Base-by-base conservation (phyloP, 2,888 invertebrate species). In the Congeria kusceri region DNA sequence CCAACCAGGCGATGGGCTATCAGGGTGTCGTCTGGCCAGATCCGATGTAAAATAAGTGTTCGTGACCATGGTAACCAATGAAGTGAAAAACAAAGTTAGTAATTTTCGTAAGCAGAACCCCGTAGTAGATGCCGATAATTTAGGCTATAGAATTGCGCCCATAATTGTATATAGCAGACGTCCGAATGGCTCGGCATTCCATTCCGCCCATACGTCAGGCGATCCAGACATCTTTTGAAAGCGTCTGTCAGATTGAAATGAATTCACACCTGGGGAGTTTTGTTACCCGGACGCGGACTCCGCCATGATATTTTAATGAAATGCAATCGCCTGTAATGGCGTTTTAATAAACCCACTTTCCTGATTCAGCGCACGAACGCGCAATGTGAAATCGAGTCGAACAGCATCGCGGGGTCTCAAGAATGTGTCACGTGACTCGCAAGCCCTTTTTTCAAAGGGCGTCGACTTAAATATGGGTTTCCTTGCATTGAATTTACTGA, bases 191-290 rank as follows among this genome's bases (percentile, higher is more conserved):
- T 53, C 18, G 20, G 44, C 71, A 72, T 72, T 72, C 71, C 71
- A 25, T 39, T 20, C 63, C 71, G 71, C 64, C 64, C 71, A 57
- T 72, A 64, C 63, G 63, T 62, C 57, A 29, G 39, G 71, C 58
- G 64, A 64, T 46, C 44, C 46, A 64, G 47, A 53, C 64, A 49
- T 18, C 44, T 23, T 64, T 63, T 46, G 64, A 64, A 72, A 46
- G 49, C 27, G 32, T 29, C n/a, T 18, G 44, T n/a, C 58, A 25
- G 13, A 18, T 57, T 47, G n/a, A 47, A 44, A 46, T 47, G 47
- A 47, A 58, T 46, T 46, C 71, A 64, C 71, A 72, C 71, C 71
- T 72, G 71, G 71, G 47, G 64, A 29, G 39, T 58, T 65, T 64
- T 64, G 44, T 64, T 58, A 20, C 18, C 39, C 39, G 9, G 39